Conservation (phyloP, 2,797 vertebrate genomes). For the Sebastes taczanowskii region DNA sequence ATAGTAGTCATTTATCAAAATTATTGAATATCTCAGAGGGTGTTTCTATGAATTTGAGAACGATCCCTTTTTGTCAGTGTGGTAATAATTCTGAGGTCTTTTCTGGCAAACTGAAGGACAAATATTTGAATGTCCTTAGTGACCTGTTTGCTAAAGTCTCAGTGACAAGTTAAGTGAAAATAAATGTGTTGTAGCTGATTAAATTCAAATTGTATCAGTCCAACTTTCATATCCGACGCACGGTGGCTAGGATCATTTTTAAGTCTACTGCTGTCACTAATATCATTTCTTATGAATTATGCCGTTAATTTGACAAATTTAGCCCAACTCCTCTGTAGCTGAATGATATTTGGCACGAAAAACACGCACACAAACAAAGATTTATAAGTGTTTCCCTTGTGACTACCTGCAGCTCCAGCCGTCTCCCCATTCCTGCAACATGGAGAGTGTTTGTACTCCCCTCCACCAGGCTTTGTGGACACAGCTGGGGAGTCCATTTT, state of each 20-base stretch:
- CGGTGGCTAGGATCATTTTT: not conserved
- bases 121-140: not conserved
- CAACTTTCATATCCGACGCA: not conserved
- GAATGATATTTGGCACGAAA: constrained; percentile 10
- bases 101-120: not conserved
- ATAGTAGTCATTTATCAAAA: constrained; percentile 4
- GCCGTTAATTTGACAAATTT: constrained; percentile 7
- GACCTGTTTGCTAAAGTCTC: not conserved
- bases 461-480: constrained; percentile 73
- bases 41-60: not conserved
- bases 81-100: not conserved
- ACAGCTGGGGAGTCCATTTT: constrained; percentile 85
- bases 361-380: constrained; percentile 22
- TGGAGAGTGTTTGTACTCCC: constrained; percentile 68
- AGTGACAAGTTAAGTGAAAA: not conserved
- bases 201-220: not conserved
- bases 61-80: not conserved
- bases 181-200: not conserved
- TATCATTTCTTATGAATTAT: not conserved
- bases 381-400: constrained; percentile 25
- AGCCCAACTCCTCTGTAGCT: not conserved
- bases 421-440: constrained; percentile 44
- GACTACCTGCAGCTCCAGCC: constrained; percentile 47
- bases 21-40: not conserved
- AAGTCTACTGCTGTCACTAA: not conserved